phyloP scores from a whole-genome alignment of 37 sponge, comb jelly and placozoan species.

The Ephydatia muelleri region DNA sequence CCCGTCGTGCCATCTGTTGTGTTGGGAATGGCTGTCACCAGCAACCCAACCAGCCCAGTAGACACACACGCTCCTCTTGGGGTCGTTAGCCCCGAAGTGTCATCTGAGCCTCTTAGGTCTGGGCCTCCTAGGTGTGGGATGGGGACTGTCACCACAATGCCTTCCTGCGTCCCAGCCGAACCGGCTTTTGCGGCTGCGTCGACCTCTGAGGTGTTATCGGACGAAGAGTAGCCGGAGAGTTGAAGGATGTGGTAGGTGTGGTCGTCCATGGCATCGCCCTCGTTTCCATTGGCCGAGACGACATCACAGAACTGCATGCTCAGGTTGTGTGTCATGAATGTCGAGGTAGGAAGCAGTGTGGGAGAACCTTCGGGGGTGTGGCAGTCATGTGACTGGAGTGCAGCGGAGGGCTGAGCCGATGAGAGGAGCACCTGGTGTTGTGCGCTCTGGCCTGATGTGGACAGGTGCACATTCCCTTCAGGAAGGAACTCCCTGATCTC shows the following conservation, averaged over 20 bases:
- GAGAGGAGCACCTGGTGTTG: background rate
- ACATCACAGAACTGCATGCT: background rate
- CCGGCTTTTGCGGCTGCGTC: background rate
- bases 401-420: background rate
- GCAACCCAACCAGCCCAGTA: too few relatives aligned
- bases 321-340: too few relatives aligned
- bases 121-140: too few relatives aligned
- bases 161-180: background rate
- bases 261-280: background rate
- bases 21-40: background rate
- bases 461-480: too few relatives aligned
- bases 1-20: background rate
- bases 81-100: too few relatives aligned
- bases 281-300: background rate
- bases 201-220: background rate
- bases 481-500: slow-evolving; percentile 6
- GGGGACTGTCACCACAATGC: too few relatives aligned
- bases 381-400: background rate
- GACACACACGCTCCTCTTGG: too few relatives aligned
- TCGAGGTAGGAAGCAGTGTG: background rate
- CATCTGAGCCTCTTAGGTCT: too few relatives aligned
- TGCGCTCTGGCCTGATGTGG: background rate
- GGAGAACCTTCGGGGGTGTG: background rate
- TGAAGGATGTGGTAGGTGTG: background rate
- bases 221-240: background rate